Base-by-base conservation (phyloP, 2,797 vertebrate genomes). In the Phoebastria nigripes region DNA sequence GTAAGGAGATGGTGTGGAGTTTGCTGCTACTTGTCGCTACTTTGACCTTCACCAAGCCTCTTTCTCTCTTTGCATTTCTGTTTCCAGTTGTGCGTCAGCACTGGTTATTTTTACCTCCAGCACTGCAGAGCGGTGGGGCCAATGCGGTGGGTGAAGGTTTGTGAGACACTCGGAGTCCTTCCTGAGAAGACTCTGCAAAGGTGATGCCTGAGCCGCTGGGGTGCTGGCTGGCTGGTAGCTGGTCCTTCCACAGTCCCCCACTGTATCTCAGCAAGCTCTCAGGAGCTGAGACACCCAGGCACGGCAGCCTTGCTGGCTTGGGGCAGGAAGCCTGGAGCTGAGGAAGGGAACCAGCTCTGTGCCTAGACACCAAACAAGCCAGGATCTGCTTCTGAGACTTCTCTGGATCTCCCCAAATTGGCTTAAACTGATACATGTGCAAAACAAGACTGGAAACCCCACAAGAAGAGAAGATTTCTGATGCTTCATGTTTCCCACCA, bases 161-260 rank as follows among this genome's bases (percentile, higher is more conserved):
- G 25, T 56, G 59, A 73, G 37, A 17, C 3, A 6, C 25, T 47
- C 21, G 1, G 26, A 41, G 9, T n/a, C 44, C 62, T 71, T 63
- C 41, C 54, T 44, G 54, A 71, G 26, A 74, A 61, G 19, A 20
- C 8, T 49, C 7, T 24, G 19, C 33, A 24, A 11, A 58, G 39
- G 19, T 22, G 39, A 35, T 71, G 35, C 42, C 31, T 0, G 0
- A 58, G 39, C 22, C 4, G 4, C 15, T 2, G 11, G 20, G 12
- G 11, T 54, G 33, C 21, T 62, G 54, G 6, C 29, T 86, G 55
- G 28, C 20, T 54, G 42, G 20, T 25, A 41, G 41, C 47, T 74
- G 65, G 7, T 37, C n/a, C 24, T 72, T 74, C 15, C 56, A 16
- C 31, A 44, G 46, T 42, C 28, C 24, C 14, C 25, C 2, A 2